Evolutionary conservation across 2,797 vertebrate genomes (phyloP).

Genomic region (Squalus acanthias): DNA sequence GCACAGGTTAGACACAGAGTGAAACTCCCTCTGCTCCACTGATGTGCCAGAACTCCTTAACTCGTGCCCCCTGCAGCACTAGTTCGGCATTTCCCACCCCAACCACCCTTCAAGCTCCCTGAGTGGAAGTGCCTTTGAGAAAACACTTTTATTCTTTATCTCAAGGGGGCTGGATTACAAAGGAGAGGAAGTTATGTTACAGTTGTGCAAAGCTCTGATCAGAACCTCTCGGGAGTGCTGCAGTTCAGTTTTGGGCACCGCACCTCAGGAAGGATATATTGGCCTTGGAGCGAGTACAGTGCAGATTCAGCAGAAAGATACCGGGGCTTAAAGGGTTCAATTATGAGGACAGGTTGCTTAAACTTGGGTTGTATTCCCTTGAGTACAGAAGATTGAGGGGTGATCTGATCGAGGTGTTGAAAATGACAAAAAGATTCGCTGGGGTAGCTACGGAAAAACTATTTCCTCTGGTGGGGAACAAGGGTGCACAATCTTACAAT

Average conservation of each 20-base stretch:
- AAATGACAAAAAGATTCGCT: no score
- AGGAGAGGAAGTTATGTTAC: neutral
- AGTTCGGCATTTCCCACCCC: neutral
- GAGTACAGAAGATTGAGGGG: no score
- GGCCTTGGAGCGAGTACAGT: neutral
- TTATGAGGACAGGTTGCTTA: no score
- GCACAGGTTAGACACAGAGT: neutral
- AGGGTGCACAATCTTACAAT: no score
- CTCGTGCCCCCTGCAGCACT: no score
- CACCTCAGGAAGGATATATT: neutral
- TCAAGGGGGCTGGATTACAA: neutral
- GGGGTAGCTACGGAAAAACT: no score
- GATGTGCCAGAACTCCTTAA: neutral
- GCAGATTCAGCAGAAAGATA: neutral
- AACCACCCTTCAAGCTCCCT: neutral
- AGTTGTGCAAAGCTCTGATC: neutral
- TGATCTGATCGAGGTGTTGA: no score
- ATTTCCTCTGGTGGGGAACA: no score
- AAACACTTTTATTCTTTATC: neutral
- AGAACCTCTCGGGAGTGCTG: neutral
- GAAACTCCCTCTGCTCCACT: neutral
- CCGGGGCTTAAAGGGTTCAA: no score
- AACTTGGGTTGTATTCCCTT: no score
- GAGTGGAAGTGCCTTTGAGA: neutral
- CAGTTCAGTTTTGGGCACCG: neutral